phyloP scores from a whole-genome alignment of 64 coral and sea anemone species.

The Cladopsammia gracilis region DNA sequence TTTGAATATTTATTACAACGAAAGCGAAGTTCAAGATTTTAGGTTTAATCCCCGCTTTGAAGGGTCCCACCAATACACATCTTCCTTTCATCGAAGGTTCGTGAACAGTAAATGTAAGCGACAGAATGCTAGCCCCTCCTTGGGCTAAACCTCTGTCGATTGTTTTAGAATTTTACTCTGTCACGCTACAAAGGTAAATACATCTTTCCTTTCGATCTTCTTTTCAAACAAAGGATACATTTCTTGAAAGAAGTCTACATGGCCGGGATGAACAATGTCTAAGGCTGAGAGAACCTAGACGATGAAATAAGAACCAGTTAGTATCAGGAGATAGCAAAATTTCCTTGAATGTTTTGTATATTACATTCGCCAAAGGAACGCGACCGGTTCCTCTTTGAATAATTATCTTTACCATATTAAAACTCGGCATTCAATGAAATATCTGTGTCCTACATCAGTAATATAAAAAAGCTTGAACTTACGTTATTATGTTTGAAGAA shows the following conservation, averaged over 20 bases:
- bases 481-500: conserved; percentile 98
- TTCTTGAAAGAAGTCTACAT: conserved; percentile 97
- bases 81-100: not conserved
- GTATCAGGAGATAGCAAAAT: not conserved
- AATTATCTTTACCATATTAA: conserved; percentile 65
- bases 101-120: conserved; percentile 5
- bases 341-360: not conserved
- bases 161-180: conserved; percentile 45
- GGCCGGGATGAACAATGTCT: conserved; percentile 99
- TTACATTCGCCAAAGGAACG: conserved; percentile 18
- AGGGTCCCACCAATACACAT: not conserved
- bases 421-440: conserved; percentile 25
- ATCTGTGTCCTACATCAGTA: conserved; percentile 36
- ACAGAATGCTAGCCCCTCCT: conserved; percentile 20
- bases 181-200: conserved; percentile 88
- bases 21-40: conserved; percentile 26
- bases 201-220: not conserved
- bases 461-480: conserved; percentile 50
- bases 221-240: conserved; percentile 95
- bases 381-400: conserved; percentile 66
- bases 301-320: conserved; percentile 58
- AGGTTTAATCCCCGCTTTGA: not conserved
- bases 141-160: not conserved
- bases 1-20: conserved; percentile 27
- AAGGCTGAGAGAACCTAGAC: conserved; percentile 91